A percentile compares a stretch with the other conserved stretches of the same genome.
Conservation (phyloP, 1,140 invertebrate genomes). For the Hyles euphorbiae region DNA sequence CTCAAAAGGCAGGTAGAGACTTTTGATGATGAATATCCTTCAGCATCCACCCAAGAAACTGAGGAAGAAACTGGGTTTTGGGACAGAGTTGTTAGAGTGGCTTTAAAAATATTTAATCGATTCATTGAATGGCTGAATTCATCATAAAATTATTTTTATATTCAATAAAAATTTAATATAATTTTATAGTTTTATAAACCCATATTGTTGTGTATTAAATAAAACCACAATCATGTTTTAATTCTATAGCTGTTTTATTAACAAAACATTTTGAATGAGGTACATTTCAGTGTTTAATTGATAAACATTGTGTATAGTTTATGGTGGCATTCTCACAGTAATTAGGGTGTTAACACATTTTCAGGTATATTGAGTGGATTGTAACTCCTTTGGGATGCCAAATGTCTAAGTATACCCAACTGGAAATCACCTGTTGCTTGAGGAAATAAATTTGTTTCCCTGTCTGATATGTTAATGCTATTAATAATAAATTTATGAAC, state of each 20-base stretch:
- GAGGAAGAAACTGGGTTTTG: slow-evolving; percentile 51
- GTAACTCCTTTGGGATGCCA: slow-evolving; percentile 39
- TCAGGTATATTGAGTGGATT: slow-evolving; percentile 56
- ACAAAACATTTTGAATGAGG: not conserved
- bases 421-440: slow-evolving; percentile 33
- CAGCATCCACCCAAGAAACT: slow-evolving; percentile 21
- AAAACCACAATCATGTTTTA: not conserved
- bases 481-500: slow-evolving; percentile 32
- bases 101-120: slow-evolving; percentile 48
- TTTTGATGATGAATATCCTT: slow-evolving; percentile 45
- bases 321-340: not conserved
- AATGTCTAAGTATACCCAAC: slow-evolving; percentile 33
- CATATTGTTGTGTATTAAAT: not conserved
- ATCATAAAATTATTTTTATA: slow-evolving; percentile 13
- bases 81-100: slow-evolving; percentile 55
- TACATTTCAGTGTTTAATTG: not conserved
- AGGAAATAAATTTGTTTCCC: slow-evolving; percentile 26
- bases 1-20: slow-evolving; percentile 45
- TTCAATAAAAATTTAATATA: not conserved
- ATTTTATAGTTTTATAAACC: not conserved
- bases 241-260: not conserved
- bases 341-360: slow-evolving; percentile 33
- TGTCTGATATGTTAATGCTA: slow-evolving; percentile 30
- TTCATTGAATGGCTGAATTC: slow-evolving; percentile 60
- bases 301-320: not conserved